Conservation (phyloP, 1,140 invertebrate genomes). For the Colletes gigas region DNA sequence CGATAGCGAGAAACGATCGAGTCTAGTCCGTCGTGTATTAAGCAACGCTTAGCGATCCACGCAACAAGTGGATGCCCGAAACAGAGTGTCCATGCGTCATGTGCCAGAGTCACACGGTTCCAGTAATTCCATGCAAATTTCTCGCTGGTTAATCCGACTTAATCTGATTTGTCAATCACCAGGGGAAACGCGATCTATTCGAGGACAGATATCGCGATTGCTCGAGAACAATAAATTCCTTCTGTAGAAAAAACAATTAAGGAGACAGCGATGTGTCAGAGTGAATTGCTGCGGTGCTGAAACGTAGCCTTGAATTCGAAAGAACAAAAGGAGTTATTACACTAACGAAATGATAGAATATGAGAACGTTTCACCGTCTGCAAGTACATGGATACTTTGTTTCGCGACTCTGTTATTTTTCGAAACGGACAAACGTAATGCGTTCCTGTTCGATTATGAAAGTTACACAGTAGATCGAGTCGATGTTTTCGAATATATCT, state of each 20-base stretch:
- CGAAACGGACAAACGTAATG: too few species aligned
- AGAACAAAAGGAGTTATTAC: constrained; percentile 44
- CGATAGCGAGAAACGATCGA: too few species aligned
- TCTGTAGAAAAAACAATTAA: constrained; percentile 38
- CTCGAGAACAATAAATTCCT: constrained; percentile 35
- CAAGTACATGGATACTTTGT: not conserved
- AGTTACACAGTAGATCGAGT: too few species aligned
- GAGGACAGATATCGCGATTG: constrained; percentile 1
- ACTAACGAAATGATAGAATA: constrained; percentile 32
- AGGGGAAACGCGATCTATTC: not conserved
- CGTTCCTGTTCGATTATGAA: too few species aligned
- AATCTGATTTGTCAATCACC: constrained; percentile 27
- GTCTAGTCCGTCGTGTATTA: too few species aligned
- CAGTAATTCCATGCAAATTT: constrained; percentile 7
- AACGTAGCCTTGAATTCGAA: constrained; percentile 51
- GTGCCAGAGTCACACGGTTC: not conserved
- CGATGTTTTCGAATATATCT: too few species aligned
- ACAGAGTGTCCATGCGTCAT: not conserved
- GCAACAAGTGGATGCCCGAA: too few species aligned
- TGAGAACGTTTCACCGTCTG: constrained; percentile 4
- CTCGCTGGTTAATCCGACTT: not conserved
- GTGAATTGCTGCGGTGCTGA: constrained; percentile 3
- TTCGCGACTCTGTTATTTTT: not conserved
- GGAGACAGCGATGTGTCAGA: constrained; percentile 28
- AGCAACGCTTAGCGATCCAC: too few species aligned